These are phyloP conservation scores for Cactoblastis cactorum DNA, from an alignment of 2,888 invertebrate species.

Conservation along the genomic window DNA sequence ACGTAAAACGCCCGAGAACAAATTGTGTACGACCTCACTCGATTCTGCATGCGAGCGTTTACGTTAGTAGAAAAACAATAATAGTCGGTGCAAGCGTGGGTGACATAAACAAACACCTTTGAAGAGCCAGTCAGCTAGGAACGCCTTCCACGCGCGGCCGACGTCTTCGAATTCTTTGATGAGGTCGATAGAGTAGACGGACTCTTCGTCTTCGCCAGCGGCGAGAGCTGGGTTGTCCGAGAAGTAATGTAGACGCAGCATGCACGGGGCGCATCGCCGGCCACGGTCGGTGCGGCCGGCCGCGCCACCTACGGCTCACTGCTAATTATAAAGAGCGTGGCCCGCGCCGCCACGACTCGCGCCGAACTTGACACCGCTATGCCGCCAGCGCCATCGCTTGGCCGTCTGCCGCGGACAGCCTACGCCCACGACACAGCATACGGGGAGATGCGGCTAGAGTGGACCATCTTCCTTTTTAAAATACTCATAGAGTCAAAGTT, in stretches of 20 bases:
- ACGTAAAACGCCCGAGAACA: neutral
- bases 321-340: slow-evolving; percentile 65
- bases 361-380: slow-evolving; percentile 49
- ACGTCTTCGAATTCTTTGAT: slow-evolving; percentile 93
- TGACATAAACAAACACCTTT: slow-evolving; percentile 66
- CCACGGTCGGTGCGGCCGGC: slow-evolving; percentile 70
- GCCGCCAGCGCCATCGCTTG: slow-evolving; percentile 23
- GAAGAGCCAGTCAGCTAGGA: slow-evolving; percentile 84
- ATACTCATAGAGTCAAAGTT: neutral
- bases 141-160: slow-evolving; percentile 87
- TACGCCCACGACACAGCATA: slow-evolving; percentile 20
- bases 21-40: neutral
- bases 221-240: slow-evolving; percentile 87
- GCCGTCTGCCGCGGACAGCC: slow-evolving; percentile 41
- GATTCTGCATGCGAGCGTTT: slow-evolving; percentile 7
- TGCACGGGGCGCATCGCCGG: slow-evolving; percentile 77
- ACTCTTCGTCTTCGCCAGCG: slow-evolving; percentile 78
- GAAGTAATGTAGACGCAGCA: slow-evolving; percentile 91
- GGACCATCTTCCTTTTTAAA: neutral
- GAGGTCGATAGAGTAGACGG: slow-evolving; percentile 88
- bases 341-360: slow-evolving; percentile 34
- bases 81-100: slow-evolving; percentile 38
- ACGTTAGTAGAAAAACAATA: slow-evolving; percentile 42
- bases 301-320: slow-evolving; percentile 75
- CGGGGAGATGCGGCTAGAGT: slow-evolving; percentile 6